These are phyloP conservation scores for Bubo blakistoni DNA, from an alignment of 2,113 vertebrate genomes.

Conservation along the genomic window DNA sequence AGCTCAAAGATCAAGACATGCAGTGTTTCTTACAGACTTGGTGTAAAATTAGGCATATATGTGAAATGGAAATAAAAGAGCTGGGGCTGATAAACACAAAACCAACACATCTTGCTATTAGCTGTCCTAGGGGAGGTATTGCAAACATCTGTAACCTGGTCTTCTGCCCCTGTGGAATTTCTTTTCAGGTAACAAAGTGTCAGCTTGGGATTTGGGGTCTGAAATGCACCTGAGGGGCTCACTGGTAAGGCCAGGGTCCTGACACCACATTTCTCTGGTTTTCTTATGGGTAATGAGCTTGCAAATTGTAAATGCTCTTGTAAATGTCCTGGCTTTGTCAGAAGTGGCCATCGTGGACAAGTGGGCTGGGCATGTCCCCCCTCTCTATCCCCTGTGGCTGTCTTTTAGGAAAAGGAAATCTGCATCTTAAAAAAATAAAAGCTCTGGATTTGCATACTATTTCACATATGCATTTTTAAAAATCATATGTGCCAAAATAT, in stretches of 20 bases:
- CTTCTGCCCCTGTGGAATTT: background rate
- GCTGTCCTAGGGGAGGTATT: background rate
- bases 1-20: background rate
- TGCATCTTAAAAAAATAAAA: background rate
- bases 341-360: background rate
- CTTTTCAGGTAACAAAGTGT: background rate
- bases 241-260: background rate
- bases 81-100: background rate
- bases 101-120: background rate
- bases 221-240: background rate
- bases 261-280: background rate
- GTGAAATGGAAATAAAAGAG: background rate
- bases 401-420: background rate
- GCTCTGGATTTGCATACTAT: background rate
- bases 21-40: background rate
- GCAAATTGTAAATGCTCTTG: background rate
- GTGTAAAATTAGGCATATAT: background rate
- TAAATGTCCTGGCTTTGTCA: background rate
- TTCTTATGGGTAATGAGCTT: background rate
- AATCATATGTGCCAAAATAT: background rate
- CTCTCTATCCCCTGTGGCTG: background rate
- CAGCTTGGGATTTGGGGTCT: background rate
- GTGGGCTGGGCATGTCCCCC: background rate
- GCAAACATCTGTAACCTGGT: background rate
- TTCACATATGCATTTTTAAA: background rate